These are phyloP conservation scores for Melipona beecheii DNA, from an alignment of 2,888 invertebrate species.

Conservation along the genomic window DNA sequence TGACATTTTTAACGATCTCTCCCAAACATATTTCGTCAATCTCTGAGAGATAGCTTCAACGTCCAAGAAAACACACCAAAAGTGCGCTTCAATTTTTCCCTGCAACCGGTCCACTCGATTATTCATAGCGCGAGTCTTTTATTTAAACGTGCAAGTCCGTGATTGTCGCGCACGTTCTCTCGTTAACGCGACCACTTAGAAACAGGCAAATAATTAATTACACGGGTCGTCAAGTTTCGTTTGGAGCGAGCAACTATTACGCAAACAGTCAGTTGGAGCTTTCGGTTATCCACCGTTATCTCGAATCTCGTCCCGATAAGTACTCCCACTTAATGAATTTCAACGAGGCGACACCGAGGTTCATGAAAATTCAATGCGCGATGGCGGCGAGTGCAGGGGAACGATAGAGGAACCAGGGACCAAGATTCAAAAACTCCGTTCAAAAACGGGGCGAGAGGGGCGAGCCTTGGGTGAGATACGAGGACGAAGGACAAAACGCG, in stretches of 20 bases:
- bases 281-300: not conserved
- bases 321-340: constrained; percentile 35
- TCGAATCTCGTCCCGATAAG: not conserved
- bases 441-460: constrained; percentile 23
- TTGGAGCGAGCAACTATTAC: not conserved
- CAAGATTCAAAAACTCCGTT: constrained; percentile 38
- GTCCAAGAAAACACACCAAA: too few relatives aligned
- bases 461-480: constrained; percentile 35
- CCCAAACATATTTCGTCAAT: too few relatives aligned
- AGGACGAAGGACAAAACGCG: constrained; percentile 38
- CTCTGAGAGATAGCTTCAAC: too few relatives aligned
- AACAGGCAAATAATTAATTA: not conserved
- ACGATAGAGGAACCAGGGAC: constrained; percentile 19
- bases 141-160: too few relatives aligned
- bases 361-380: constrained; percentile 43
- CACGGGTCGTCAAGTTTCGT: not conserved
- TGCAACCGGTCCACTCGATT: too few relatives aligned
- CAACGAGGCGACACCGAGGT: not conserved
- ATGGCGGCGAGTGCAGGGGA: constrained; percentile 25
- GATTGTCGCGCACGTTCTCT: too few relatives aligned
- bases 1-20: too few relatives aligned
- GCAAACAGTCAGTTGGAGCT: not conserved
- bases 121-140: too few relatives aligned
- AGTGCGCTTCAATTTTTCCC: too few relatives aligned
- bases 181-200: too few relatives aligned